A percentile compares a stretch with the other conserved stretches of the same genome.
Conservation (phyloP, 30 jellyfish, hydroid and myxozoan species). For the Turritopsis dohrnii region DNA sequence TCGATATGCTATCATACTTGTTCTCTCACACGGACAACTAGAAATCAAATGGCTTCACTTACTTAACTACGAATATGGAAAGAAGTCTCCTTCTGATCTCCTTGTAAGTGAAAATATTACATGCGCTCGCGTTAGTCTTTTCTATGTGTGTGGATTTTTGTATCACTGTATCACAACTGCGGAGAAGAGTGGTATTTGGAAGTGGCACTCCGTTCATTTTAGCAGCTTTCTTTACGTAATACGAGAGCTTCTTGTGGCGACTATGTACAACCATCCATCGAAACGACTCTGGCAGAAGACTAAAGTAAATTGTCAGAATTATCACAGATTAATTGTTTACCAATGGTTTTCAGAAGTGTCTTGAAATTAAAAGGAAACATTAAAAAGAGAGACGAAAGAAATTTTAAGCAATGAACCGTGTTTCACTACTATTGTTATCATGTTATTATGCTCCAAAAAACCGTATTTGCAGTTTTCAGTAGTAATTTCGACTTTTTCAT, state of each 20-base stretch:
- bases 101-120: not conserved
- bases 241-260: not conserved
- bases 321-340: too few species aligned
- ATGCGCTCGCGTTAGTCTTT: not conserved
- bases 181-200: not conserved
- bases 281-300: constrained; percentile 17
- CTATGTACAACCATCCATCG: constrained; percentile 6
- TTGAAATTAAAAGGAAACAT: too few species aligned
- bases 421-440: too few species aligned
- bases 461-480: too few species aligned
- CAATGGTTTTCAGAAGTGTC: too few species aligned
- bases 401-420: too few species aligned
- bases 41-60: too few species aligned
- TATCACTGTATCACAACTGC: constrained; percentile 8
- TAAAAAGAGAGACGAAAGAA: too few species aligned
- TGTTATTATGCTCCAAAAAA: too few species aligned
- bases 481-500: too few species aligned
- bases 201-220: constrained; percentile 5
- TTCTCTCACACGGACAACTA: not conserved
- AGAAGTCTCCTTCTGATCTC: constrained; percentile 2
- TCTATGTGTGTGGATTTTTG: not conserved
- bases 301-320: too few species aligned
- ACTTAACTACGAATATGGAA: constrained; percentile 1
- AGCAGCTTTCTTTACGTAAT: constrained; percentile 17
- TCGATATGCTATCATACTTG: too few species aligned